Evolutionary conservation across 2,113 vertebrate species (phyloP), one percentile per base, ranked within the genome.

Genomic region (Labeo catla): DNA sequence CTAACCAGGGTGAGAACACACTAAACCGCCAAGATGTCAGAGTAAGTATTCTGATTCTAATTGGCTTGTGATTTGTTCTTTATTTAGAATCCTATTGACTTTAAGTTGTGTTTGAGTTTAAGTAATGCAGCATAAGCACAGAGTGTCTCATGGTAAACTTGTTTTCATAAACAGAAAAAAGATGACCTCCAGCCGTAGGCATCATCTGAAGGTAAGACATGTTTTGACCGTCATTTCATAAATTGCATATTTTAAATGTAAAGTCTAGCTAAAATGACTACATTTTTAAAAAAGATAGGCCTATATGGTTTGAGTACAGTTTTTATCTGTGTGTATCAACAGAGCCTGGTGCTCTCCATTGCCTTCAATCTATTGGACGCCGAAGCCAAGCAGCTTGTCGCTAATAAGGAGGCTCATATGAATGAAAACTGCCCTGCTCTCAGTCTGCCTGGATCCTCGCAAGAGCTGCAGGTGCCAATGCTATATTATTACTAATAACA

Each of bases 331-430:
- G 2, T 21, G 16, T 57, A 19, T 61, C 57, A 0, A n/a, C 93
- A 99, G 98, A 99, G 98, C 88, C 88, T 98, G 92, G 95, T 99
- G 93, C 97, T 99, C 50, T 96, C 97, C 93, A 96, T 98, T 0
- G 98, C 96, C 6, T 95, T 84, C 84, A 74, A 23, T 0, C 94
- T 97, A 92, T 90, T 97, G 76, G 96, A 97, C 88, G 95, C 95
- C 85, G 98, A 99, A 91, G 82, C 88, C 47, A 79, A 84, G 13
- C 95, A 96, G 50, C 87, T 91, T 0, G 92, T 91, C 54, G 86
- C 70, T 0, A 95, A 96, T 81, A 98, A 97, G 88, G 93, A 95
- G 83, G 88, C 91, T 68, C 96, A 98, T 90, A 92, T 98, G 91
- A 85, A 90, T 0, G 97, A 99, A 83, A 92, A 95, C 72, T 97